Conservation (phyloP, 2,888 invertebrate genomes). For the Leucania comma region DNA sequence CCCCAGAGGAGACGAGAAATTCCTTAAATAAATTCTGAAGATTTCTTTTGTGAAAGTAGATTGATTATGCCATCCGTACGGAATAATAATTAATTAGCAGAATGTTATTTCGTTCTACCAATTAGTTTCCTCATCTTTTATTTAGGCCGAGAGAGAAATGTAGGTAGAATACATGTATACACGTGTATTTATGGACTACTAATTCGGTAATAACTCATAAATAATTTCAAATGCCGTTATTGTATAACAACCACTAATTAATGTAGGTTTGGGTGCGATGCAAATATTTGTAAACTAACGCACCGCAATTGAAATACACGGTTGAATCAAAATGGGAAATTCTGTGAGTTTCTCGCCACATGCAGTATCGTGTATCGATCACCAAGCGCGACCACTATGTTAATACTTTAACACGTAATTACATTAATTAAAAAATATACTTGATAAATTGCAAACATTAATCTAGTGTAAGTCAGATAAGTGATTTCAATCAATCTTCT, state of each 20-base stretch:
- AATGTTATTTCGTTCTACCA: slow-evolving; percentile 16
- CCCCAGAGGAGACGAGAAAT: slow-evolving; percentile 44
- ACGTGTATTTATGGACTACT: not conserved
- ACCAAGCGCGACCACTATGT: slow-evolving; percentile 43
- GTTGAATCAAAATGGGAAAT: slow-evolving; percentile 40
- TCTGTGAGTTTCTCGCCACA: slow-evolving; percentile 37
- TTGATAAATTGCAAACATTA: slow-evolving; percentile 11
- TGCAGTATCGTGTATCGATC: slow-evolving; percentile 43
- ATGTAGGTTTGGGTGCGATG: slow-evolving; percentile 29
- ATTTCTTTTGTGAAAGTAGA: slow-evolving; percentile 44
- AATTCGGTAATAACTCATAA: slow-evolving; percentile 7
- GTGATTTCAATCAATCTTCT: too few species aligned
- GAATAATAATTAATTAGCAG: slow-evolving; percentile 32
- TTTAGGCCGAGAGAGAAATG: not conserved
- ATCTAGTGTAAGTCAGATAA: not conserved
- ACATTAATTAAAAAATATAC: slow-evolving; percentile 25
- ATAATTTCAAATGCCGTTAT: slow-evolving; percentile 11
- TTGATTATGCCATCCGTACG: slow-evolving; percentile 33
- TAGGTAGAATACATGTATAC: not conserved
- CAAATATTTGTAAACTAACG: slow-evolving; percentile 46
- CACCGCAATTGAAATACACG: slow-evolving; percentile 38
- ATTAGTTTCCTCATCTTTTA: slow-evolving; percentile 24
- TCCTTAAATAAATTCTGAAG: slow-evolving; percentile 53
- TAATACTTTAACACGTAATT: slow-evolving; percentile 53
- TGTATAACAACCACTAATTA: slow-evolving; percentile 25